Base-by-base conservation (phyloP, 2,797 vertebrate species). In the Garrulus glandarius region DNA sequence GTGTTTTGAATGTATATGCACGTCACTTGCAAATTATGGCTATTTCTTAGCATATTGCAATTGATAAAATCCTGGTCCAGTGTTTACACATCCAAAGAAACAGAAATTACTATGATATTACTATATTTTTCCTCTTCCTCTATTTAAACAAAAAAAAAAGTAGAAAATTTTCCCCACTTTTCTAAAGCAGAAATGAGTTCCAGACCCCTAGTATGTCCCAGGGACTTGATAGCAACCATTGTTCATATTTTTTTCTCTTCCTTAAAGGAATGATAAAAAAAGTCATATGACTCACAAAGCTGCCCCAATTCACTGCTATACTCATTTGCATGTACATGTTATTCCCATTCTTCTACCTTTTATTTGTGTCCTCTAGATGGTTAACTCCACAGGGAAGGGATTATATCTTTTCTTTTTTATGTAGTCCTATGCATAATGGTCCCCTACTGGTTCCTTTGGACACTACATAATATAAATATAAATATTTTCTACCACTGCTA, bases 401-500 rank as follows among this genome's bases (percentile, higher is more conserved):
- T 95, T 94, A 95, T 95, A 82, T 63, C 26, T 86, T 93, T 84
- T 56, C 79, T 76, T 90, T 96, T 87, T 92, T 24, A 70, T 60
- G 84, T 24, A 64, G 32, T 82, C 78, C 83, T 79, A 32, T 67
- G 14, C 24, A 46, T 65, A 94, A 90, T 74, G 44, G 37, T 93
- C 47, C 59, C 87, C 84, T 87, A 53, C 74, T 46, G 44, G 36
- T 84, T 91, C 89, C 47, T 95, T 96, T 93, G 85, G 89, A 92
- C 37, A 70, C 18, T 10, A 46, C 36, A 71, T 84, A 61, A 67
- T 79, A 90, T 92, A 76, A 93, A 91, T 79, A 92, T 67, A 96
- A 95, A 94, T 93, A 96, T 95, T 96, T 95, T 91, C 75, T 92
- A 39, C 85, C 52, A 13, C 27, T 67, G 46, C 78, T 46, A 89